Conservation (phyloP, 2,888 invertebrate genomes). For the Phengaris alcon region DNA sequence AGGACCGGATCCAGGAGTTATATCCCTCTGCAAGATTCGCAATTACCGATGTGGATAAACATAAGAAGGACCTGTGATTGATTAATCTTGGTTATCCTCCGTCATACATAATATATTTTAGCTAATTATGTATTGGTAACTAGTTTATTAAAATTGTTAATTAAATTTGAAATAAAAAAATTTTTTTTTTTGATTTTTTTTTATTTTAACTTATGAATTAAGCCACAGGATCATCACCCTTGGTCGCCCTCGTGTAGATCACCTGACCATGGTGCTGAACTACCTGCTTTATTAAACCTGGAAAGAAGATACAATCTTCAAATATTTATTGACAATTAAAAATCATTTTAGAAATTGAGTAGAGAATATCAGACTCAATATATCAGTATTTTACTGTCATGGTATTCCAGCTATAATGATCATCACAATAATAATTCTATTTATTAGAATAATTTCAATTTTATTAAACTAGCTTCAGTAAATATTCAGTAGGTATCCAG, state of each 20-base stretch:
- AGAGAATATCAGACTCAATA: slow-evolving; percentile 79
- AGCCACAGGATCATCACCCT: slow-evolving; percentile 92
- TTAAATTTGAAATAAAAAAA: slow-evolving; percentile 2
- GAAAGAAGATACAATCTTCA: slow-evolving; percentile 40
- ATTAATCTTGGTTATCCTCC: too few relatives aligned
- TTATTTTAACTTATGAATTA: slow-evolving; percentile 78
- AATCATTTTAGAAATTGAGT: neutral
- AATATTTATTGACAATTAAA: neutral
- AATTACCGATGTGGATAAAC: slow-evolving; percentile 55
- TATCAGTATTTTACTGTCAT: slow-evolving; percentile 77
- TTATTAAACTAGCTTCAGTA: too few relatives aligned
- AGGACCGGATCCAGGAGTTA: slow-evolving; percentile 54
- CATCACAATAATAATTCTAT: slow-evolving; percentile 51
- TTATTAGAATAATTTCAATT: too few relatives aligned
- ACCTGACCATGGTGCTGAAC: slow-evolving; percentile 97
- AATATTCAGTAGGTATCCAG: too few relatives aligned
- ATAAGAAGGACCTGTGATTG: slow-evolving; percentile 35
- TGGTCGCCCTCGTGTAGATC: slow-evolving; percentile 97
- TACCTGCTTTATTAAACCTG: slow-evolving; percentile 96
- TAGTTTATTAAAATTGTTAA: neutral
- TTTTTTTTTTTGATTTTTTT: slow-evolving; percentile 47
- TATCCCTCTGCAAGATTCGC: slow-evolving; percentile 64
- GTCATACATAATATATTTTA: too few relatives aligned
- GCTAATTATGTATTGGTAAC: too few relatives aligned
- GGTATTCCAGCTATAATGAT: slow-evolving; percentile 56